phyloP scores from a whole-genome alignment of 2,888 invertebrate species.

The Panzeria rudis region DNA sequence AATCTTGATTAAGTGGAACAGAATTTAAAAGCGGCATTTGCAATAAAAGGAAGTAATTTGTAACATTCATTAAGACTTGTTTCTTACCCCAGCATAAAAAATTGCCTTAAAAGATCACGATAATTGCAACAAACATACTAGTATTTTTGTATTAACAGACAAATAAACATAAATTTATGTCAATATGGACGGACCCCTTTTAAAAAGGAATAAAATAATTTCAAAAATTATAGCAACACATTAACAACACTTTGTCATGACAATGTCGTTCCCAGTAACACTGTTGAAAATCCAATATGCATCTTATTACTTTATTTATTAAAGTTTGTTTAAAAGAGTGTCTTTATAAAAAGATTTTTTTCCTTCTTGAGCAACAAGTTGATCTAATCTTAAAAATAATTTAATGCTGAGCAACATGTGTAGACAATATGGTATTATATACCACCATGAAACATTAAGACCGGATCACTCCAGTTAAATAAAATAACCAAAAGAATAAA shows the following conservation, averaged over 20 bases:
- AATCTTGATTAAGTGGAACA: constrained; percentile 50
- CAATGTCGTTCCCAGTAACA: constrained; percentile 52
- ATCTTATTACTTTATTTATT: constrained; percentile 32
- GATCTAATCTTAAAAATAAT: constrained; percentile 71
- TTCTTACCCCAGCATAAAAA: constrained; percentile 41
- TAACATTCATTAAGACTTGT: constrained; percentile 55
- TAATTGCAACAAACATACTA: constrained; percentile 45
- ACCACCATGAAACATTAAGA: constrained; percentile 63
- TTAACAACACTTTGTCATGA: constrained; percentile 71
- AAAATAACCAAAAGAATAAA: background rate
- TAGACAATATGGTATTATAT: constrained; percentile 65
- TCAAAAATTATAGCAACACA: constrained; percentile 66
- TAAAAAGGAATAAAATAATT: constrained; percentile 51
- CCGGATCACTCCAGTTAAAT: constrained; percentile 12
- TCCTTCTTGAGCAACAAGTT: constrained; percentile 60
- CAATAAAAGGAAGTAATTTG: constrained; percentile 66
- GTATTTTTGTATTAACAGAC: background rate
- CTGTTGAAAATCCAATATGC: constrained; percentile 48
- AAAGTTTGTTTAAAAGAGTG: background rate
- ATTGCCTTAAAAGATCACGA: constrained; percentile 62
- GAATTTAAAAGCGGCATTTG: constrained; percentile 43
- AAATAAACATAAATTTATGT: constrained; percentile 34
- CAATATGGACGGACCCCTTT: constrained; percentile 45
- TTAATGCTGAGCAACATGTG: constrained; percentile 70
- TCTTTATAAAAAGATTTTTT: constrained; percentile 9